Conservation (phyloP, 2,888 invertebrate species). For the Malacosoma neustria region DNA sequence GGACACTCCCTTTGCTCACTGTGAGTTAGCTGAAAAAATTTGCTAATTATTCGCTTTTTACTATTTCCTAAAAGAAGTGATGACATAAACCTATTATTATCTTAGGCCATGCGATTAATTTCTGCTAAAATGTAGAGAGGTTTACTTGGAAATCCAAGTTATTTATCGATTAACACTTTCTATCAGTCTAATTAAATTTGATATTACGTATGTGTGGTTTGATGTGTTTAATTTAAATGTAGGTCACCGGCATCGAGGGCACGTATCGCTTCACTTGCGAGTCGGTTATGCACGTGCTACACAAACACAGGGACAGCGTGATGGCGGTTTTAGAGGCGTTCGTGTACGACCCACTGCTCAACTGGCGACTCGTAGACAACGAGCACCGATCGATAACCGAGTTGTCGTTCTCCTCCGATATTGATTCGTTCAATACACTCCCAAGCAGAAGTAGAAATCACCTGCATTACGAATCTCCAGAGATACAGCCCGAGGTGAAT, state of each 20-base stretch:
- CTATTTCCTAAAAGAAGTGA: too few relatives aligned
- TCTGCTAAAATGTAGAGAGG: too few relatives aligned
- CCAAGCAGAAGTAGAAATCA: slow-evolving; percentile 53
- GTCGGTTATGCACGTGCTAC: slow-evolving; percentile 94
- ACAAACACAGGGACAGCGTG: slow-evolving; percentile 95
- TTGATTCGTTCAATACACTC: slow-evolving; percentile 51
- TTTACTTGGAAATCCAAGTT: too few relatives aligned
- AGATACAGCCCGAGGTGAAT: slow-evolving; percentile 80
- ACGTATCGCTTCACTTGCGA: slow-evolving; percentile 97
- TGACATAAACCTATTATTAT: too few relatives aligned
- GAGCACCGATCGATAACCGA: slow-evolving; percentile 53
- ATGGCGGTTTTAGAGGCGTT: slow-evolving; percentile 99
- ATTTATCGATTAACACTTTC: too few relatives aligned
- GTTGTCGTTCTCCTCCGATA: slow-evolving; percentile 56
- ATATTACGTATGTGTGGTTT: too few relatives aligned
- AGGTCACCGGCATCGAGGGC: slow-evolving; percentile 97
- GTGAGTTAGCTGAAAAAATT: too few relatives aligned
- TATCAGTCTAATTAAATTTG: too few relatives aligned
- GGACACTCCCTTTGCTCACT: too few relatives aligned
- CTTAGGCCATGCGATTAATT: too few relatives aligned
- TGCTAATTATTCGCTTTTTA: too few relatives aligned
- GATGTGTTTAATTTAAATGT: slow-evolving; percentile 1
- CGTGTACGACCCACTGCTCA: slow-evolving; percentile 97
- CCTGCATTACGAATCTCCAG: slow-evolving; percentile 51
- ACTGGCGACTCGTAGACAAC: slow-evolving; percentile 87